Conservation (phyloP, 2,888 invertebrate species). For the Thalpophila matura region DNA sequence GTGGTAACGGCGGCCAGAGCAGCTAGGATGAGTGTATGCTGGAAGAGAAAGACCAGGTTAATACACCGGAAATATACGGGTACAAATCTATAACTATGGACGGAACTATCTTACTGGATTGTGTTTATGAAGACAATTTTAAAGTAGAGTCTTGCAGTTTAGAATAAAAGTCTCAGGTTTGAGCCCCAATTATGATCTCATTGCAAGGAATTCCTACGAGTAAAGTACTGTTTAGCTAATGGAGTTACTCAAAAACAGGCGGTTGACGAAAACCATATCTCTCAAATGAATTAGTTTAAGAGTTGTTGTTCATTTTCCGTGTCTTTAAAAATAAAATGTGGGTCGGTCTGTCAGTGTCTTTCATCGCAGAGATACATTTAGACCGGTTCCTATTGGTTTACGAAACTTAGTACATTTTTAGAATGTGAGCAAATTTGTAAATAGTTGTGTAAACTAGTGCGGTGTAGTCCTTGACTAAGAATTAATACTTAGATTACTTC, state of each 20-base stretch:
- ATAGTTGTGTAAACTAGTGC: conserved; percentile 41
- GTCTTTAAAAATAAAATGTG: conserved; percentile 39
- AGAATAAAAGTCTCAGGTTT: not conserved
- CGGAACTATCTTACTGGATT: not conserved
- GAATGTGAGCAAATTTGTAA: conserved; percentile 28
- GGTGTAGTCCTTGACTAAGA: not conserved
- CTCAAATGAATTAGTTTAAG: conserved; percentile 4
- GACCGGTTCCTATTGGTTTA: conserved; percentile 49
- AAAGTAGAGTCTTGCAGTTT: not conserved
- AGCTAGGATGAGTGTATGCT: conserved; percentile 78
- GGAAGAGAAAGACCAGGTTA: conserved; percentile 57
- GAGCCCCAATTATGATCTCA: not conserved
- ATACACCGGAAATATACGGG: not conserved
- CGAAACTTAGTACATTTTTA: conserved; percentile 39
- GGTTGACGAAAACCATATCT: conserved; percentile 8
- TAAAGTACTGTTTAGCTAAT: not conserved
- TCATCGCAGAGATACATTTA: conserved; percentile 47
- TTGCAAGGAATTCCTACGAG: not conserved
- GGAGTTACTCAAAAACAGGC: not conserved
- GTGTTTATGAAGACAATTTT: too few relatives aligned
- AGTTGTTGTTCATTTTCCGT: conserved; percentile 24
- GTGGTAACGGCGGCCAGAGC: conserved; percentile 73
- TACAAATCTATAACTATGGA: too few relatives aligned
- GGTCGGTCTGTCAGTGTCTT: conserved; percentile 47
- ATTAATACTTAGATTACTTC: conserved; percentile 5